phyloP scores from a whole-genome alignment of 2,888 invertebrate genomes.

The Cecidostiba fungosa region DNA sequence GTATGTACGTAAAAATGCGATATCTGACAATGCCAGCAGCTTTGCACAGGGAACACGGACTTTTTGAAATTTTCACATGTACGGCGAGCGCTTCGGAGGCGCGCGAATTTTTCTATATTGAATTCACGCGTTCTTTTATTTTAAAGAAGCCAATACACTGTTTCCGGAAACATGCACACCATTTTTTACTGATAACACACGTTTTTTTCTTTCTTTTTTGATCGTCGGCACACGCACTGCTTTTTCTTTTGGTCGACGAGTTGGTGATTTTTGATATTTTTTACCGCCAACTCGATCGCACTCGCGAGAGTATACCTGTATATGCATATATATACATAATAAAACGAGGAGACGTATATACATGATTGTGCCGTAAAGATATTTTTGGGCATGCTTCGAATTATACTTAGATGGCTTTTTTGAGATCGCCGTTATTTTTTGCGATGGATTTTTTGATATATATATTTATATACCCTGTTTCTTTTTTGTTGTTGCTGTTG shows the following conservation, averaged over 20 bases:
- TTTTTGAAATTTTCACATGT: background rate
- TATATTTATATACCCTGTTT: constrained; percentile 63
- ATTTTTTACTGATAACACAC: background rate
- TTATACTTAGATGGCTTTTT: constrained; percentile 75
- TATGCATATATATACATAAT: constrained; percentile 68
- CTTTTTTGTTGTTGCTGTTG: constrained; percentile 66
- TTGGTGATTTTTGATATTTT: constrained; percentile 60
- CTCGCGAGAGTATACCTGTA: background rate
- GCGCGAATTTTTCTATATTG: background rate
- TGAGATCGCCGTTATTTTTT: constrained; percentile 64
- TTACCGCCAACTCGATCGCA: constrained; percentile 44
- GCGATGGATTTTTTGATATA: constrained; percentile 67
- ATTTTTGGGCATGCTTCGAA: constrained; percentile 79
- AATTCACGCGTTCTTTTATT: background rate
- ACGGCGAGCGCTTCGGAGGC: background rate
- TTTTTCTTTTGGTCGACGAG: constrained; percentile 34
- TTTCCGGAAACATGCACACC: background rate
- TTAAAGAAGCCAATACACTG: background rate
- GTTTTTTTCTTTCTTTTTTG: background rate
- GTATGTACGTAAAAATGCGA: background rate
- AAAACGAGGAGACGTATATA: constrained; percentile 47
- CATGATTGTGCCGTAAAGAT: constrained; percentile 76
- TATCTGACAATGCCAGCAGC: background rate
- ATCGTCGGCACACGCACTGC: constrained; percentile 41
- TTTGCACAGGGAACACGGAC: background rate